Base-by-base conservation (phyloP, 2,113 vertebrate species). In the Odocoileus virginianus region DNA sequence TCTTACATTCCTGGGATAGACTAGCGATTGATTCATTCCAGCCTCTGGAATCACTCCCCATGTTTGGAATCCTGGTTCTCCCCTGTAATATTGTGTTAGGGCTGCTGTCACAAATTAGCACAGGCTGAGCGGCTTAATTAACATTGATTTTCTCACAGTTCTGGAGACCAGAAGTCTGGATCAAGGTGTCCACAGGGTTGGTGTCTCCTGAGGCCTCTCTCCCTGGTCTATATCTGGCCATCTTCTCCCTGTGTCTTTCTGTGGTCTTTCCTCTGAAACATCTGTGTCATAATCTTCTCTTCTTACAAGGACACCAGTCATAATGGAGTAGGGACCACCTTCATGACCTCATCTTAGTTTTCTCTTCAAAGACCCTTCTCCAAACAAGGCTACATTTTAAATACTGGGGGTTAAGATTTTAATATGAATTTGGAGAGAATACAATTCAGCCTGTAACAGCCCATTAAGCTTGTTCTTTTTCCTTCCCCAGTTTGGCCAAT, bases 1-100 rank as follows among this genome's bases (percentile, higher is more conserved):
- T 43, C 54, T 47, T 83, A 14, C 6, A 5, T 28, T 28, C 54
- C 16, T 17, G 15, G 40, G 30, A n/a, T 11, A 11, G n/a, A 58
- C 19, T 19, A n/a, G 27, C 0, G 5, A 60, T 4, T 0, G 33
- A 45, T n/a, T 30, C 30, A 47, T 4, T n/a, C 33, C 16, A 43
- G 23, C 17, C 27, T 58, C 36, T 23, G 4, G 10, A 40, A 36
- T 12, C 5, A 3, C 12, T 1, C 55, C 11, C 9, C 23, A 16
- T 25, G 16, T 30, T 7, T 6, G 8, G 16, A 43, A 47, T 55
- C 58, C 55, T 1, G 33, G 55, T 3, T 92, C 8, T 60, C 21
- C 15, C 55, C 19, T 52, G 27, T 55, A 76, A 2, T 52, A 25
- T 60, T 84, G 19, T 60, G 43, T 8, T 7, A 25, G 33, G 33